Conservation (phyloP, 2,113 vertebrate species). For the Pomatostomus ruficeps region DNA sequence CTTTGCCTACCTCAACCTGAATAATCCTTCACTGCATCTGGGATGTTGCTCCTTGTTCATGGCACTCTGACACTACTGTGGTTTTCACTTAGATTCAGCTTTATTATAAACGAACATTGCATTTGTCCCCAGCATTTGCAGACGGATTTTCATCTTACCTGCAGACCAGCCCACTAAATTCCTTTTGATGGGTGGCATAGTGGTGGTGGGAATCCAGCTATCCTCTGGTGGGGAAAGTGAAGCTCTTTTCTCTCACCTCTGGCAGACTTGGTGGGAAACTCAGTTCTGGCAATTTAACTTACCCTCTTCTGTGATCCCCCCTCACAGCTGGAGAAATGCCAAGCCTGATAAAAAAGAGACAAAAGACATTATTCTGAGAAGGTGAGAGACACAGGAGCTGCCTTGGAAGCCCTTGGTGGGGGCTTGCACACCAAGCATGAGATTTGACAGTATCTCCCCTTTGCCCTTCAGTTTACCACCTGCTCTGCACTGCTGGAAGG, state of each 20-base stretch:
- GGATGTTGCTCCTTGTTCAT: background rate
- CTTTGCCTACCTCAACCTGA: background rate
- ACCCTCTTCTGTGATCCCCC: background rate
- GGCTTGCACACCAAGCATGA: background rate
- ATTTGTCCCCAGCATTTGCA: background rate
- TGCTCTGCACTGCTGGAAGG: background rate
- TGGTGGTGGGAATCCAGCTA: background rate
- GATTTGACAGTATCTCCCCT: background rate
- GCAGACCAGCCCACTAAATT: background rate
- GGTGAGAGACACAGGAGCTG: background rate
- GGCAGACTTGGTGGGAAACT: background rate
- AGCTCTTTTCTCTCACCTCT: background rate
- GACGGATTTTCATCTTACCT: background rate
- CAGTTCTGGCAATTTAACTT: background rate
- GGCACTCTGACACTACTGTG: background rate
- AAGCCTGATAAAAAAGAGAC: background rate
- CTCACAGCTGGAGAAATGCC: background rate
- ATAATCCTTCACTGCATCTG: background rate
- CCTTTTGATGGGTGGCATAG: background rate
- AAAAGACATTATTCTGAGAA: background rate
- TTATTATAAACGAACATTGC: background rate
- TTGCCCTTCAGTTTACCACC: conserved; percentile 4
- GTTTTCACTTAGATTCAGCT: background rate
- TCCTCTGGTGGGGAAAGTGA: background rate
- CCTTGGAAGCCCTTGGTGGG: background rate